phyloP scores from a whole-genome alignment of 2,888 invertebrate genomes.

The Amphipyra tragopoginis region DNA sequence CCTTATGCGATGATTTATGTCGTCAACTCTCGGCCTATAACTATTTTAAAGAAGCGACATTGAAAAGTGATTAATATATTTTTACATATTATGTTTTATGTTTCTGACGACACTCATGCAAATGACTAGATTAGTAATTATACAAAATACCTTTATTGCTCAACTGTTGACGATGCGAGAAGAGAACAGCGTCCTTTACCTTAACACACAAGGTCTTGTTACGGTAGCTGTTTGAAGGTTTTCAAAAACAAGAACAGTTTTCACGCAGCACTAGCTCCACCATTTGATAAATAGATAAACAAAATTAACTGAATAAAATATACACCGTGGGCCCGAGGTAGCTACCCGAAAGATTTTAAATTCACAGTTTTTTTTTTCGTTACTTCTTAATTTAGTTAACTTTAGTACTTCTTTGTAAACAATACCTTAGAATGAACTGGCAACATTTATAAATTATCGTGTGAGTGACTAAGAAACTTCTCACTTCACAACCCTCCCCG shows the following conservation, averaged over 20 bases:
- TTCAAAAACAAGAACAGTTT: neutral
- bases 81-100: conserved; percentile 1
- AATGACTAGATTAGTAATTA: conserved; percentile 15
- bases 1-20: neutral
- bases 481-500: too few species aligned
- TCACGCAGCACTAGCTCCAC: too few species aligned
- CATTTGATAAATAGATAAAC: too few species aligned
- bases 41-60: neutral
- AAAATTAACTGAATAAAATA: too few species aligned
- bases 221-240: neutral
- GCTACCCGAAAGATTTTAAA: too few species aligned
- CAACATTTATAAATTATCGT: too few species aligned
- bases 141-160: conserved; percentile 20
- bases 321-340: too few species aligned
- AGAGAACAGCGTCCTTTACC: conserved; percentile 6
- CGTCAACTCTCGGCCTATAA: neutral
- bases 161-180: conserved; percentile 3
- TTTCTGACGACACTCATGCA: conserved; percentile 10
- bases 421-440: too few species aligned
- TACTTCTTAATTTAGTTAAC: too few species aligned
- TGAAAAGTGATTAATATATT: conserved; percentile 11
- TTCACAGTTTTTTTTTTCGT: too few species aligned
- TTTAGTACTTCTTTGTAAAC: too few species aligned
- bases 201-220: conserved; percentile 3
- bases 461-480: too few species aligned